These are phyloP conservation scores for Halictus rubicundus DNA, from an alignment of 1,140 invertebrate species.

Conservation along the genomic window DNA sequence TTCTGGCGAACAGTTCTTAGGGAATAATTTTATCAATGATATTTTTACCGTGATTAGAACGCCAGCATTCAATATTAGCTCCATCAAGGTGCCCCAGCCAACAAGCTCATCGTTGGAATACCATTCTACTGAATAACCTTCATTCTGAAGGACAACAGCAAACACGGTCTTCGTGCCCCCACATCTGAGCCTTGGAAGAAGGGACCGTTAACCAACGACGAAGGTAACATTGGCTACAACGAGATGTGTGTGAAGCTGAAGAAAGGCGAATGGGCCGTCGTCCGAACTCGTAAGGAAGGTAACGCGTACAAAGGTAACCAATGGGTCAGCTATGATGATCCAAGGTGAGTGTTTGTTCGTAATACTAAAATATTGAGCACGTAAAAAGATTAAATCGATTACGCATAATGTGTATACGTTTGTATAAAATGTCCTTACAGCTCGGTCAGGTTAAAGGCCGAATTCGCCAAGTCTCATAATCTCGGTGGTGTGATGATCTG, in stretches of 20 bases:
- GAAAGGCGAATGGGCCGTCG: constrained; percentile 74
- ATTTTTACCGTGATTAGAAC: constrained; percentile 68
- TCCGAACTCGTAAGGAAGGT: constrained; percentile 81
- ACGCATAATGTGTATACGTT: too few species aligned
- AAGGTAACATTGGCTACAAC: constrained; percentile 89
- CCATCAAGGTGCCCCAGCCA: constrained; percentile 76
- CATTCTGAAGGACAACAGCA: constrained; percentile 77
- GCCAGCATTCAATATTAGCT: constrained; percentile 84
- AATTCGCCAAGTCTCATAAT: constrained; percentile 80
- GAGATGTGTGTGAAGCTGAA: constrained; percentile 81
- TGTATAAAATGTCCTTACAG: constrained; percentile 36
- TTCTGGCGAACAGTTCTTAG: neutral
- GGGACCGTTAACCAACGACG: constrained; percentile 86
- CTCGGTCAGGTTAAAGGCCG: constrained; percentile 81
- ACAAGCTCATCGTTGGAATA: constrained; percentile 85
- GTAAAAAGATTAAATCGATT: neutral
- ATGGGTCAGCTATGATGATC: constrained; percentile 90
- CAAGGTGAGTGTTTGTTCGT: constrained; percentile 64
- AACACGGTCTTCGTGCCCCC: constrained; percentile 81
- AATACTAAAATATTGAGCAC: too few species aligned
- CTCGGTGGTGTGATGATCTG: constrained; percentile 87
- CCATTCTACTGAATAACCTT: constrained; percentile 85
- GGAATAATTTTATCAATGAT: too few species aligned
- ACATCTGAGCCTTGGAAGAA: constrained; percentile 81
- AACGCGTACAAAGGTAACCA: constrained; percentile 84